Percentiles rank a stretch among this genome's conserved stretches.
These are phyloP conservation scores for Harmothoe impar DNA, from an alignment of 2,888 invertebrate genomes.

Conservation along the genomic window DNA sequence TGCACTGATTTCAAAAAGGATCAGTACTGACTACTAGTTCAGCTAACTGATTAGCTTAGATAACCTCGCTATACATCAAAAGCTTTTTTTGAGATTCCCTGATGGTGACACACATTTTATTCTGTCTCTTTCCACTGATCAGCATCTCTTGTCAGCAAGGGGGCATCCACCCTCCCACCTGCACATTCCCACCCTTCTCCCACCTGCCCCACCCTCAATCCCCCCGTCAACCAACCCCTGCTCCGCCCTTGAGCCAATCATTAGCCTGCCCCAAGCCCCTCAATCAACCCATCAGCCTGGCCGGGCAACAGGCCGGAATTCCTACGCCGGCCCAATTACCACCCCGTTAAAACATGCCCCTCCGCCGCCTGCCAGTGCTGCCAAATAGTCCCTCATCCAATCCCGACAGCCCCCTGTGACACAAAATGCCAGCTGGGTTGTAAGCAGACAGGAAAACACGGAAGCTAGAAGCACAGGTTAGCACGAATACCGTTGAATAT, in stretches of 20 bases:
- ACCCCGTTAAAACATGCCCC: constrained; percentile 15
- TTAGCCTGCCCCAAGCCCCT: not conserved
- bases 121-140: no score
- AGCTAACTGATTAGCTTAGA: no score
- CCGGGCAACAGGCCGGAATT: not conserved
- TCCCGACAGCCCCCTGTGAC: not conserved
- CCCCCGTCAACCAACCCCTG: not conserved
- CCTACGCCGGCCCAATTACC: constrained; percentile 16
- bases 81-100: no score
- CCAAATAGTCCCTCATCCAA: not conserved
- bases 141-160: no score
- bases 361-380: not conserved
- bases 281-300: not conserved
- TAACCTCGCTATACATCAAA: no score
- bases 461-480: not conserved
- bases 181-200: no score
- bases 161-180: no score
- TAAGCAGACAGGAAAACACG: not conserved
- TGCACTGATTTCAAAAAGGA: no score
- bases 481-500: no score
- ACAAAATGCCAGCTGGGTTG: not conserved
- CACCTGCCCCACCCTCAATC: no score
- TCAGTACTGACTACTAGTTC: no score
- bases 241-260: not conserved
- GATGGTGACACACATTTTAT: no score